Evolutionary conservation across 1,140 invertebrate species (phyloP).

Genomic region (Tigriopus japonicus): DNA sequence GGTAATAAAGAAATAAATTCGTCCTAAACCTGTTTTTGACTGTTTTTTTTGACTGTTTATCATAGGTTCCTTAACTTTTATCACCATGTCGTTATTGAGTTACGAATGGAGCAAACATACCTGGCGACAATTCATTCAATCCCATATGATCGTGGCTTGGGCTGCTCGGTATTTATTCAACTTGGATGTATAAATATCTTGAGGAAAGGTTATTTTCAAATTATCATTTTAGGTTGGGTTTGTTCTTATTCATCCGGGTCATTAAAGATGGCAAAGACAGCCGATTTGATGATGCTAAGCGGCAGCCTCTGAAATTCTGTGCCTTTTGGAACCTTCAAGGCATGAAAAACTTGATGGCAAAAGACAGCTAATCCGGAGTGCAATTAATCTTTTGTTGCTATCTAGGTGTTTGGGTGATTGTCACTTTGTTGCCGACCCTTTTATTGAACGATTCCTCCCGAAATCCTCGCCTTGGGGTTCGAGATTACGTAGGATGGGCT

Average conservation of each 20-base stretch:
- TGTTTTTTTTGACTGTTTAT: neutral
- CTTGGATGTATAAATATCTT: too few relatives aligned
- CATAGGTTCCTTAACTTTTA: constrained; percentile 23
- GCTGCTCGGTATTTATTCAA: constrained; percentile 23
- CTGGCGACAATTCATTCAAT: constrained; percentile 23
- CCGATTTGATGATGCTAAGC: constrained; percentile 24
- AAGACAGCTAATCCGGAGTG: too few relatives aligned
- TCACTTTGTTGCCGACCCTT: constrained; percentile 27
- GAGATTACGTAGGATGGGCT: constrained; percentile 57
- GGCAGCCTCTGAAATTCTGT: constrained; percentile 23
- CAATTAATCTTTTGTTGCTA: too few relatives aligned
- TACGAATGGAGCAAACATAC: constrained; percentile 21
- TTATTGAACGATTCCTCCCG: constrained; percentile 20
- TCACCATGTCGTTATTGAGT: constrained; percentile 22
- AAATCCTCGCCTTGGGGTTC: constrained; percentile 12
- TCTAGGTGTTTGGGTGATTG: constrained; percentile 20
- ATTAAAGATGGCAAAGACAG: constrained; percentile 25
- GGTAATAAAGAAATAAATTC: constrained; percentile 19
- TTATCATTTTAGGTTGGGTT: constrained; percentile 17
- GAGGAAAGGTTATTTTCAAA: too few relatives aligned
- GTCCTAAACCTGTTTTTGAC: neutral
- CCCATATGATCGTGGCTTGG: constrained; percentile 25
- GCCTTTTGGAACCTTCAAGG: constrained; percentile 28
- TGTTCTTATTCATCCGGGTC: constrained; percentile 26
- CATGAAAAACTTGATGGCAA: too few relatives aligned